These are phyloP conservation scores for Pecten maximus DNA, from an alignment of 2,888 invertebrate species.

Conservation along the genomic window DNA sequence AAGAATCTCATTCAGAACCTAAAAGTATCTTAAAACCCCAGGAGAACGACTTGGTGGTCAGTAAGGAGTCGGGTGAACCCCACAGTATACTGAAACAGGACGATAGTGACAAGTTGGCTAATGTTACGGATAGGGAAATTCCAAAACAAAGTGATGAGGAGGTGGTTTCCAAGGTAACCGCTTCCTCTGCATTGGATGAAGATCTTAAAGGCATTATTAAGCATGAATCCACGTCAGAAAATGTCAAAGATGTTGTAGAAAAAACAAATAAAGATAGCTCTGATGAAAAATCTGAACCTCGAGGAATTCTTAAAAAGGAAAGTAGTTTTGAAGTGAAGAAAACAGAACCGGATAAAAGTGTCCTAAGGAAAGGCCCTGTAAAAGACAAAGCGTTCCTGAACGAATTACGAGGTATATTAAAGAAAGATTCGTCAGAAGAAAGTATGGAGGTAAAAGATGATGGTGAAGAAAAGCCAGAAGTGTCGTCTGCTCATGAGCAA, in stretches of 20 bases:
- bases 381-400: neutral
- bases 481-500: neutral
- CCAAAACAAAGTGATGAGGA: neutral
- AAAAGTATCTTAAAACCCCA: slow-evolving; percentile 66
- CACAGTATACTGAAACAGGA: slow-evolving; percentile 66
- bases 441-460: slow-evolving; percentile 47
- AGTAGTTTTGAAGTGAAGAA: slow-evolving; percentile 67
- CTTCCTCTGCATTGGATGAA: neutral
- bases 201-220: slow-evolving; percentile 51
- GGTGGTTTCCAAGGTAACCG: neutral
- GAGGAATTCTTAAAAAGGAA: slow-evolving; percentile 70
- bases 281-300: slow-evolving; percentile 57
- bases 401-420: slow-evolving; percentile 22
- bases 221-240: slow-evolving; percentile 37
- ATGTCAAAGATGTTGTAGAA: slow-evolving; percentile 34
- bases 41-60: slow-evolving; percentile 56
- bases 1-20: slow-evolving; percentile 49
- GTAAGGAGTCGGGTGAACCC: slow-evolving; percentile 57
- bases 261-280: neutral
- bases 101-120: slow-evolving; percentile 43
- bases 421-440: slow-evolving; percentile 50
- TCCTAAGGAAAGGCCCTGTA: slow-evolving; percentile 49
- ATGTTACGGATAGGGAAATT: slow-evolving; percentile 36
- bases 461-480: slow-evolving; percentile 33
- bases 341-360: slow-evolving; percentile 61